These are phyloP conservation scores for Incurvaria masculella DNA, from an alignment of 2,888 invertebrate genomes.

Conservation along the genomic window DNA sequence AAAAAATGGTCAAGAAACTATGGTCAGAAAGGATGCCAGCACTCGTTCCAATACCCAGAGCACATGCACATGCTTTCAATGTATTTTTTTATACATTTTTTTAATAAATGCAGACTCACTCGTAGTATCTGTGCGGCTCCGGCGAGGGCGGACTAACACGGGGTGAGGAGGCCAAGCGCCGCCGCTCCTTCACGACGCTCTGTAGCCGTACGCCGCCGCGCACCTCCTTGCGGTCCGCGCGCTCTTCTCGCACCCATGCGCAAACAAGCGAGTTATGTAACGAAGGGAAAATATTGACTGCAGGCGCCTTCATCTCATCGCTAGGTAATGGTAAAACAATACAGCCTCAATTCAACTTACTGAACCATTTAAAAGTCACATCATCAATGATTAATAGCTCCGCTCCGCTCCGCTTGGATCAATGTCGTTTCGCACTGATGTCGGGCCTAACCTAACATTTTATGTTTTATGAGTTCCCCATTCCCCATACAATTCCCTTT, in stretches of 20 bases:
- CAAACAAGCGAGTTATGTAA: no score
- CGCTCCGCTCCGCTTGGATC: no score
- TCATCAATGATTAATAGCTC: constrained; percentile 28
- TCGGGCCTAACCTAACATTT: no score
- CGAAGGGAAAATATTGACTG: constrained; percentile 15
- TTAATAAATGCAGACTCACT: constrained; percentile 27
- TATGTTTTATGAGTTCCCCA: no score
- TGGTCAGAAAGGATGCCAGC: no score
- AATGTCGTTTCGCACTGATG: no score
- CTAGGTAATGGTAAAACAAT: constrained; percentile 2
- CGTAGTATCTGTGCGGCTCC: constrained; percentile 42
- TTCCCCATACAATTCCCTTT: no score
- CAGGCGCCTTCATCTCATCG: constrained; percentile 22
- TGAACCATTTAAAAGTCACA: constrained; percentile 24
- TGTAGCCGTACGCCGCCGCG: constrained; percentile 32
- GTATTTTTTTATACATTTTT: background rate
- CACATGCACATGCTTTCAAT: background rate
- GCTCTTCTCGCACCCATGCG: background rate
- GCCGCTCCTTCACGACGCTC: constrained; percentile 44
- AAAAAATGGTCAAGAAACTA: no score
- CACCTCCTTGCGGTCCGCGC: constrained; percentile 14
- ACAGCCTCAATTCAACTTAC: background rate
- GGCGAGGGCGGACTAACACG: constrained; percentile 32
- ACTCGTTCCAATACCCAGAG: background rate
- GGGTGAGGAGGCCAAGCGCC: constrained; percentile 33